These are phyloP conservation scores for Prenolepis imparis DNA, from an alignment of 2,888 invertebrate species.

Conservation along the genomic window DNA sequence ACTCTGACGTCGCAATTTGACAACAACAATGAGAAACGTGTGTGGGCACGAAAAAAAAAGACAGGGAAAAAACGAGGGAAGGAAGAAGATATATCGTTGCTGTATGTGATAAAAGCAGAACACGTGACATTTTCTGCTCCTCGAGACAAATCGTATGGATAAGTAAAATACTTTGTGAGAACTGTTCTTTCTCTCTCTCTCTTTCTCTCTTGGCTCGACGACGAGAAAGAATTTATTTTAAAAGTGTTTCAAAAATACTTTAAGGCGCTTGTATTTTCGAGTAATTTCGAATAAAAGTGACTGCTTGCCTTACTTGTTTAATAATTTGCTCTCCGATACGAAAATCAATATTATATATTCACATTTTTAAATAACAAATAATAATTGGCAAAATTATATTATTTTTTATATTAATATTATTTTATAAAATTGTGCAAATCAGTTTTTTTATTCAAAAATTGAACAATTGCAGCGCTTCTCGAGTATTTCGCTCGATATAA, in stretches of 20 bases:
- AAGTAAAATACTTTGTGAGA: not conserved
- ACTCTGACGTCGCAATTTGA: conserved; percentile 42
- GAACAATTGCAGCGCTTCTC: too few species aligned
- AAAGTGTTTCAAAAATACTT: not conserved
- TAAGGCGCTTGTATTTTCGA: not conserved
- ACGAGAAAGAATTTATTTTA: conserved; percentile 24
- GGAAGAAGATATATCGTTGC: conserved; percentile 32
- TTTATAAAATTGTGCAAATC: not conserved
- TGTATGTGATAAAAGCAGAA: conserved; percentile 39
- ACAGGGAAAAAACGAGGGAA: not conserved
- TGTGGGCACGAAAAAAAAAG: not conserved
- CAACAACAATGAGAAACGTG: conserved; percentile 47
- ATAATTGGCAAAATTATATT: too few species aligned
- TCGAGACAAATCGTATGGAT: conserved; percentile 37
- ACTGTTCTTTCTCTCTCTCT: not conserved
- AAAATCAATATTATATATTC: not conserved
- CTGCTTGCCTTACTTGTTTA: not conserved
- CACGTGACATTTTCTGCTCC: conserved; percentile 37
- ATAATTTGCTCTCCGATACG: not conserved
- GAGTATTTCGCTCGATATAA: too few species aligned
- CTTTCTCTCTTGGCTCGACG: not conserved
- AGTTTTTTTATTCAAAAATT: not conserved
- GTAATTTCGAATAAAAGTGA: not conserved
- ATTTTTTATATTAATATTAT: too few species aligned
- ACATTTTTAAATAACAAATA: too few species aligned